phyloP scores from a whole-genome alignment of 2,888 invertebrate genomes.

The Philopedon plagiatum region DNA sequence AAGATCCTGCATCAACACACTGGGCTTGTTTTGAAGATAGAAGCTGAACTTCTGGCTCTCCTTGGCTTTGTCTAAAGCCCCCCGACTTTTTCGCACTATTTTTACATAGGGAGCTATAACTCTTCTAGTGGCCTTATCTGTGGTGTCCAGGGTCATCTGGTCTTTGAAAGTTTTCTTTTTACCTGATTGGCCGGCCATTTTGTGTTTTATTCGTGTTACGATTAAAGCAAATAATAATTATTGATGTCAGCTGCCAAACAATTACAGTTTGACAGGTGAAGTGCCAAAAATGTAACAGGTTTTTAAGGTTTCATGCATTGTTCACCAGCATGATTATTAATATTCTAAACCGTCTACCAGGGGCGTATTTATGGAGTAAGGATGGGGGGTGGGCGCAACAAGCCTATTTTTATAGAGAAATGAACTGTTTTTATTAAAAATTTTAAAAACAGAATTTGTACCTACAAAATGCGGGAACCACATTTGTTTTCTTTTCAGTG shows the following conservation, averaged over 20 bases:
- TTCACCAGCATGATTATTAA: too few relatives aligned
- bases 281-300: neutral
- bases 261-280: neutral
- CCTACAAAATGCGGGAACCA: too few relatives aligned
- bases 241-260: neutral
- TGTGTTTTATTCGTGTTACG: neutral
- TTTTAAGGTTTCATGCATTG: too few relatives aligned
- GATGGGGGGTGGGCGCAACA: too few relatives aligned
- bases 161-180: slow-evolving; percentile 48
- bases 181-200: slow-evolving; percentile 9
- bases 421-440: too few relatives aligned
- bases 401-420: too few relatives aligned
- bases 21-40: slow-evolving; percentile 66
- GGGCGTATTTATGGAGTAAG: too few relatives aligned
- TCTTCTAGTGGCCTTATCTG: slow-evolving; percentile 72
- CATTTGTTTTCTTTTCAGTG: too few relatives aligned
- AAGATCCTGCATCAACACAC: slow-evolving; percentile 63
- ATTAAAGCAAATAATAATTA: neutral
- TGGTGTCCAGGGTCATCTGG: slow-evolving; percentile 54
- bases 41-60: slow-evolving; percentile 62
- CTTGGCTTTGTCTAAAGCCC: slow-evolving; percentile 53
- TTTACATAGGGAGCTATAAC: slow-evolving; percentile 74
- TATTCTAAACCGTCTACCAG: too few relatives aligned
- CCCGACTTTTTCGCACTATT: slow-evolving; percentile 62
- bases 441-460: too few relatives aligned